These are phyloP conservation scores for Morpho helenor DNA, from an alignment of 2,888 invertebrate species.

Conservation along the genomic window DNA sequence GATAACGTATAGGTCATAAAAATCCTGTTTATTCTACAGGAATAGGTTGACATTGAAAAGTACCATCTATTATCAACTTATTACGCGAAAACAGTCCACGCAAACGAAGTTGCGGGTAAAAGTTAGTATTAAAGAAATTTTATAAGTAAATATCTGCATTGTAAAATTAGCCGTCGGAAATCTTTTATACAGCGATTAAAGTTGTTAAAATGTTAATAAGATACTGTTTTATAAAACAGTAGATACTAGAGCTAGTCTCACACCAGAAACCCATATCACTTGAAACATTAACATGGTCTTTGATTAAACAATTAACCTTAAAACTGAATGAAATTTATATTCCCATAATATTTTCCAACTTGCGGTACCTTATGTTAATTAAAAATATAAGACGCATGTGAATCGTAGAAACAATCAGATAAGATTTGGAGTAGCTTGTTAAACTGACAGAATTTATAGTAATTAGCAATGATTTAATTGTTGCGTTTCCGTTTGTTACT, in stretches of 20 bases:
- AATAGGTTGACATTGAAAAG: too few species aligned
- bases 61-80: too few species aligned
- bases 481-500: background rate
- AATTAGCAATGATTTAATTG: constrained; percentile 16
- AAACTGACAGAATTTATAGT: constrained; percentile 15
- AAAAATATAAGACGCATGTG: constrained; percentile 29
- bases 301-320: constrained; percentile 25
- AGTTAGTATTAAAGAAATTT: too few species aligned
- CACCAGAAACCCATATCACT: constrained; percentile 25
- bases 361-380: constrained; percentile 28
- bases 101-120: too few species aligned
- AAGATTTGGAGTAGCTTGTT: constrained; percentile 20
- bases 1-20: too few species aligned
- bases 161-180: too few species aligned
- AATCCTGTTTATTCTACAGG: too few species aligned
- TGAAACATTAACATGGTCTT: constrained; percentile 5
- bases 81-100: too few species aligned
- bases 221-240: background rate
- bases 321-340: constrained; percentile 26
- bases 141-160: too few species aligned
- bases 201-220: too few species aligned
- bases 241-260: constrained; percentile 13
- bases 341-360: constrained; percentile 31
- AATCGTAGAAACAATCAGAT: constrained; percentile 22
- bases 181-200: too few species aligned